Evolutionary conservation across 2,797 vertebrate species (phyloP).

Genomic region (Anomalospiza imberbis): DNA sequence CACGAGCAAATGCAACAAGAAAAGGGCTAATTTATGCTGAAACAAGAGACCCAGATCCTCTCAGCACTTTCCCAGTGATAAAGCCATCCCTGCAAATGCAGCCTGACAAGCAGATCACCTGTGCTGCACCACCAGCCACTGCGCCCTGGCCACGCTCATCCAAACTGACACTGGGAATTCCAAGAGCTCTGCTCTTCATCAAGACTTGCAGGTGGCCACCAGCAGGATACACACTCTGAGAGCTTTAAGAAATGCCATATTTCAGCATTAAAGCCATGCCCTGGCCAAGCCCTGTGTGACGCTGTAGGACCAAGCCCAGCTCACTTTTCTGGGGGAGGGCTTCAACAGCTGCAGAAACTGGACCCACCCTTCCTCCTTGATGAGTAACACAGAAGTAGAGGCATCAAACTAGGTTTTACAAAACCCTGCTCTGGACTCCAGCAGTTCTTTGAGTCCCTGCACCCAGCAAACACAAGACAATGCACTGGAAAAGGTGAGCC

Average conservation of each 20-base stretch:
- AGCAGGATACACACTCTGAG: background rate
- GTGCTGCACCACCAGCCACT: background rate
- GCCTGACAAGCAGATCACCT: background rate
- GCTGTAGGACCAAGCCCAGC: background rate
- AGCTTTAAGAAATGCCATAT: background rate
- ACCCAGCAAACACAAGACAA: accelerated
- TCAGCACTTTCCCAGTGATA: background rate
- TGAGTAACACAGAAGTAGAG: background rate
- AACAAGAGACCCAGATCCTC: background rate
- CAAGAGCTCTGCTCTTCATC: background rate
- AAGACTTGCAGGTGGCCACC: background rate
- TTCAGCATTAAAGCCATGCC: background rate
- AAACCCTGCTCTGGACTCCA: background rate
- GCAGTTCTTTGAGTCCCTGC: background rate
- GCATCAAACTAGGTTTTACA: background rate
- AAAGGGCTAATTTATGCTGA: background rate
- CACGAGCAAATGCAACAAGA: background rate
- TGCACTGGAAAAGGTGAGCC: background rate
- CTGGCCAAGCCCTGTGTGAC: background rate
- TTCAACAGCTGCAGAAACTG: background rate
- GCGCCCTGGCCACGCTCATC: accelerated
- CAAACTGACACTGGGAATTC: background rate
- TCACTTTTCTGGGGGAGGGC: accelerated
- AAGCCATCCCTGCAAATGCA: background rate
- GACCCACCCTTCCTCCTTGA: background rate